Conservation (phyloP, 2,113 vertebrate genomes). For the Otus sunia region DNA sequence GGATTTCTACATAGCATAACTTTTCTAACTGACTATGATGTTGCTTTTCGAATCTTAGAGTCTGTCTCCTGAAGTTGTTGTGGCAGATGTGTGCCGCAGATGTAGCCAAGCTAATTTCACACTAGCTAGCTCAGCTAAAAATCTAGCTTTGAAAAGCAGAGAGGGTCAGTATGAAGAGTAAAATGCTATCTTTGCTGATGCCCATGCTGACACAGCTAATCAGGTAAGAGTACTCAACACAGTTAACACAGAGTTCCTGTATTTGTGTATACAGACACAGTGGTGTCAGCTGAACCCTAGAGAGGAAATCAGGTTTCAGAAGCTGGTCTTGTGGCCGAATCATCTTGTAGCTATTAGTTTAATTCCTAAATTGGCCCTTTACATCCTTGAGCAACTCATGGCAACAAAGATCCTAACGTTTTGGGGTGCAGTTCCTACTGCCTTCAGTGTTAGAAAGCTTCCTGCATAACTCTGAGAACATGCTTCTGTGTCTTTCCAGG, state of each 20-base stretch:
- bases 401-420: background rate
- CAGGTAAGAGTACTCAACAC: background rate
- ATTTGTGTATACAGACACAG: background rate
- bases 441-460: background rate
- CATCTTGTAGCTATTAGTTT: background rate
- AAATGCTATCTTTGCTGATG: background rate
- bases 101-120: background rate
- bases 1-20: background rate
- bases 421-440: background rate
- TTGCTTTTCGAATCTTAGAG: background rate
- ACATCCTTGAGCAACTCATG: background rate
- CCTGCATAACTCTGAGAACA: background rate
- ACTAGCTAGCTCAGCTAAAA: background rate
- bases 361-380: background rate
- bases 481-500: background rate
- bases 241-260: rapidly evolving
- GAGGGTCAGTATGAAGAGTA: background rate
- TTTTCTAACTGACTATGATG: background rate
- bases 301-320: background rate
- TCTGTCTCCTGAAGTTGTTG: background rate
- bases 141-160: background rate
- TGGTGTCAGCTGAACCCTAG: background rate
- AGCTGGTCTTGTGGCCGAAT: background rate
- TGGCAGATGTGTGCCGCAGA: background rate
- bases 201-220: background rate